Percentiles rank a stretch among this genome's conserved stretches.
Evolutionary conservation across 2,888 invertebrate genomes (phyloP).

Genomic region (Dione vanillae): DNA sequence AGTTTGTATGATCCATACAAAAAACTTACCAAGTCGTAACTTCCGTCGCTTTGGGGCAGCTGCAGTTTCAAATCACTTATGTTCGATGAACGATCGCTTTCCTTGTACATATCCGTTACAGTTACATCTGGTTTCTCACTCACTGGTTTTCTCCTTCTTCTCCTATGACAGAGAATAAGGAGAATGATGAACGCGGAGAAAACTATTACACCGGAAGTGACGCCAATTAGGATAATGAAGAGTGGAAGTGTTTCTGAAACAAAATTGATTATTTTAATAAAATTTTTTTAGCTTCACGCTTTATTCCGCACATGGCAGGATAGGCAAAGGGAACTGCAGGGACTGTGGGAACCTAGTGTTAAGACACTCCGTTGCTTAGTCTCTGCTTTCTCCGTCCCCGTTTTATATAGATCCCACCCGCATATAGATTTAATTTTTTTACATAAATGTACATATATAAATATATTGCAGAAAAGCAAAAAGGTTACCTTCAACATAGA

Average conservation of each 20-base stretch:
- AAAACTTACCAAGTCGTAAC: conserved; percentile 87
- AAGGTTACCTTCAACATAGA: no score
- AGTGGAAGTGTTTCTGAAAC: conserved; percentile 89
- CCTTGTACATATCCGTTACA: conserved; percentile 83
- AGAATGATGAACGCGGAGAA: conserved; percentile 93
- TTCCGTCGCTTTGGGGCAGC: conserved; percentile 91
- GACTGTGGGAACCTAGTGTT: no score
- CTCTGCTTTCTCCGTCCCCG: no score
- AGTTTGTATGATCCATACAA: neutral
- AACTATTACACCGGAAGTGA: conserved; percentile 92
- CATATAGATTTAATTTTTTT: no score
- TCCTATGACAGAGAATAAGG: conserved; percentile 90
- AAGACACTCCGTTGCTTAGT: no score
- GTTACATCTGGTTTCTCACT: conserved; percentile 86
- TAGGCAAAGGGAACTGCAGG: no score
- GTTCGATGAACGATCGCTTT: conserved; percentile 95
- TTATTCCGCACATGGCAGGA: no score
- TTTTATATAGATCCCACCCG: no score
- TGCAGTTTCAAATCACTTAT: conserved; percentile 96
- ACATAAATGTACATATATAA: no score
- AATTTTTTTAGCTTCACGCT: no score
- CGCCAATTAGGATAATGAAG: conserved; percentile 92
- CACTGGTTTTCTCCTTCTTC: conserved; percentile 82
- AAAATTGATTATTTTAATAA: conserved; percentile 31
- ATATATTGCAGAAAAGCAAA: no score